Base-by-base conservation (phyloP, 1,140 invertebrate genomes). In the Bombus superbus region DNA sequence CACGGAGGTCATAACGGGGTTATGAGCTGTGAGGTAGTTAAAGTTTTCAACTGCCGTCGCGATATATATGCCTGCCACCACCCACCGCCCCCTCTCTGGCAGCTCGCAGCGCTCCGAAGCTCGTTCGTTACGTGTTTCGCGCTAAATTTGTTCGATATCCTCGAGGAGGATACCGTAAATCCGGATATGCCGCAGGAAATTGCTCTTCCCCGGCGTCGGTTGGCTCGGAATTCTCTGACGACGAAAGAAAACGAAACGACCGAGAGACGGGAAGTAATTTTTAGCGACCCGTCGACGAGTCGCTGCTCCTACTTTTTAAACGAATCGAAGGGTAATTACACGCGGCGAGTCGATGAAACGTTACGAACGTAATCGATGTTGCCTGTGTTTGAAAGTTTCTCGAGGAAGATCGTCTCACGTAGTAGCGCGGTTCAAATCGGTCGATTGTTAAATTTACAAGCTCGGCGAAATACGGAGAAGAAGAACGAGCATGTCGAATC, bases 21-120 rank as follows among this genome's bases (percentile, higher is more conserved):
- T 94, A 94, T 94, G 92, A 91, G 89, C 92, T 93, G 93, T 94
- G 90, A 94, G 92, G 91, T 93, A 94, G 92, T 94, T 93, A 92
- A 93, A 93, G 90, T 94, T 94, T 93, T 94, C 92, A 91, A 90
- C 89, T 93, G 86, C 74, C 86, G 64, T 78, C 88, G 32, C 85
- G 84, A 86, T 85, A 81, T 78, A 76, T 84, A 73, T 28, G 66
- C 57, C 76, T 79, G 79, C 68, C 84, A 59, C 72, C 72, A 1
- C 32, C 62, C 62, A 1, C 32, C 62, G 9, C 38, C 66, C 53
- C 9, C 25, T 6, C 44, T 22, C 25, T 66, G 42, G 35, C 74
- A 71, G 47, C 53, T 71, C 44, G 59, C 72, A 68, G n/a, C 71
- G 64, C 79, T 79, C 35, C 73, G 76, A 73, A 86, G 82, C 86